Evolutionary conservation across 1,140 invertebrate species (phyloP), one percentile per base, ranked within the genome.

Genomic region (Dendrolimus kikuchii): DNA sequence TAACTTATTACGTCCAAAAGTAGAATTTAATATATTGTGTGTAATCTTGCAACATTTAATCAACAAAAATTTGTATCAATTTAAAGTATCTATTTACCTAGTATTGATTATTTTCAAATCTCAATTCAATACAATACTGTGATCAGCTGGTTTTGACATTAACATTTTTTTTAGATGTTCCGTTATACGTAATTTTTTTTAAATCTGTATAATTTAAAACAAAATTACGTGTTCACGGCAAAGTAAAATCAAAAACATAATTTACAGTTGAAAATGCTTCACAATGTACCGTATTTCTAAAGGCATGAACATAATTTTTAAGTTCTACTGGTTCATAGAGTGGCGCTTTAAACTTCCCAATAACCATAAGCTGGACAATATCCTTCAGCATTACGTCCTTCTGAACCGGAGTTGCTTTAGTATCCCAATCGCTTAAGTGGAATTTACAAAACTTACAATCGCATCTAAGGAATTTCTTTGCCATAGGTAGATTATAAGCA

Each of bases 341-440:
- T 3, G 97, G 96, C 4, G 92, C 90, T 59, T 88, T 86, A 49
- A 98, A 88, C 76, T 93, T 91, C 41, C 92, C 91, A 41, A 89
- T 79, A 44, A 87, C 89, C 69, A 95, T 93, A 51, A 95, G 82
- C 47, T 91, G 68, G 55, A 90, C 90, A 23, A 99, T 74, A 46
- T 95, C 91, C 38, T 92, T 81, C 49, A 93, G 90, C 95, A 98
- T 98, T 57, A 92, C 71, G 47, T 77, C 70, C 51, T 92, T 87
- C 57, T 91, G 87, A 5, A 89, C 57, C 5, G 79, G 77, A 36
- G 81, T 70, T 5, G 74, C 74, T 67, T 91, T 86, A 43, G 87
- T 64, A 48, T 89, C 88, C 97, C 97, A 99, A 44, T 92, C 82
- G 2, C 94, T 93, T 92, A 98, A 94, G 96, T 97, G 97, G 85